Conservation (phyloP, 2,113 vertebrate species). For the Eidolon helvum region DNA sequence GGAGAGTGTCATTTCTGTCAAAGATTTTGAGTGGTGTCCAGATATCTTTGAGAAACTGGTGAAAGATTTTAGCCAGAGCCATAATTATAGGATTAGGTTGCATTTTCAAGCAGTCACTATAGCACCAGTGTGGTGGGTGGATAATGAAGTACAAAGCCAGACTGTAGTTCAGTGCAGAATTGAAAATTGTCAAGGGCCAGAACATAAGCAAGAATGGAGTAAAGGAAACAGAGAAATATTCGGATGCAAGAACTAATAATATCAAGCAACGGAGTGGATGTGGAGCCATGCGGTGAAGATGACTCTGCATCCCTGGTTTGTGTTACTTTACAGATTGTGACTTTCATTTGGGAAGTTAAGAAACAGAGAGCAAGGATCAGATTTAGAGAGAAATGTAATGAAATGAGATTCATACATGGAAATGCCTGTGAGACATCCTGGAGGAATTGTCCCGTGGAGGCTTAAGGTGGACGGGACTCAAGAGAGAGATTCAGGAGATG, state of each 20-base stretch:
- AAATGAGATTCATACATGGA: neutral
- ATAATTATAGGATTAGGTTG: neutral
- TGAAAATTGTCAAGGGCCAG: neutral
- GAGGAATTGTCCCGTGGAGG: neutral
- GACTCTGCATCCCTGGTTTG: neutral
- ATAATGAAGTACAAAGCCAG: neutral
- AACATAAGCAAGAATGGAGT: neutral
- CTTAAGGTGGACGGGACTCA: neutral
- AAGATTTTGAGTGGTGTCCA: neutral
- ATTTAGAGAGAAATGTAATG: neutral
- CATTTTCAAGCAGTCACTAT: neutral
- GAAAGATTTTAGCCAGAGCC: neutral
- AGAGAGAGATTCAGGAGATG: neutral
- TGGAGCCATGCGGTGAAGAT: rapidly evolving
- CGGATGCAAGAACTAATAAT: neutral
- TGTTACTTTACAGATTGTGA: neutral
- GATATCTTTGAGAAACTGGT: neutral
- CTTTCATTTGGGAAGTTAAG: neutral
- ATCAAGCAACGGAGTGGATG: rapidly evolving
- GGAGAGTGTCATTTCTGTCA: neutral
- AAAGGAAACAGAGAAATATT: neutral
- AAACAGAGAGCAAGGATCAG: neutral
- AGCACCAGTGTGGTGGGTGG: neutral
- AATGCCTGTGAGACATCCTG: neutral
- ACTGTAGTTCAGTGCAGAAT: neutral